Evolutionary conservation across 1,140 invertebrate species (phyloP), one percentile per base, ranked within the genome.

Genomic region (Oryctes rhinoceros): DNA sequence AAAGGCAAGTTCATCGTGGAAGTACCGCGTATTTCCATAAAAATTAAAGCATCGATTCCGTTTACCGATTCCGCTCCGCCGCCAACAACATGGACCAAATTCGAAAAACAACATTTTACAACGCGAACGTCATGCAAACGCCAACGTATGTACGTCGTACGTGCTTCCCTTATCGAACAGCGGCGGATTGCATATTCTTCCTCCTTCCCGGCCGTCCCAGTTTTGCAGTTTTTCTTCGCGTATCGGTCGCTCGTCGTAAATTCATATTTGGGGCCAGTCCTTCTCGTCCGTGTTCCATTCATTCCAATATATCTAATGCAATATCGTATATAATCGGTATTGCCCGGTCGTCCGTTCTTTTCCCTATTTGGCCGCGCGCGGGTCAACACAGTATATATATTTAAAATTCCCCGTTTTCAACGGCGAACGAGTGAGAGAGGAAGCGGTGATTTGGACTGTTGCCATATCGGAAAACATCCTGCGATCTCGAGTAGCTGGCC

Each of bases 81-180:
- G 2, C 39, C 0, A 44, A 3, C 39, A 44, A 59, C n/a, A 59
- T 18, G n/a, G 53, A 18, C 53, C 13, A 44, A 59, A 15, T 59
- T 59, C 53, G 53, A 15, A 59, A 59, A 59, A 59, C 53, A 59
- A 59, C 15, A 59, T 59, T 59, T 59, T 59, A 59, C n/a, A 59
- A 59, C 53, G 20, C 53, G 18, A 59, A 59, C 53, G 53, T n/a
- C 53, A 59, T 59, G 53, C 53, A 59, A 59, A 59, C n/a, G 6
- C 15, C 53, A 59, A 59, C 18, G 18, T 59, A 59, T 59, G 53
- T n/a, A 59, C 18, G 53, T 59, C 53, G 53, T 59, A 59, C 53
- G 53, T 59, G 53, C 20, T 59, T 59, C 53, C 7, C 13, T 59
- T 59, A 59, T 59, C 53, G 53, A 59, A 59, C n/a, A 18, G 15